A percentile compares a stretch with the other conserved stretches of the same genome.
phyloP scores from a whole-genome alignment of 2,797 vertebrate genomes.

The Ceyx erithaca region DNA sequence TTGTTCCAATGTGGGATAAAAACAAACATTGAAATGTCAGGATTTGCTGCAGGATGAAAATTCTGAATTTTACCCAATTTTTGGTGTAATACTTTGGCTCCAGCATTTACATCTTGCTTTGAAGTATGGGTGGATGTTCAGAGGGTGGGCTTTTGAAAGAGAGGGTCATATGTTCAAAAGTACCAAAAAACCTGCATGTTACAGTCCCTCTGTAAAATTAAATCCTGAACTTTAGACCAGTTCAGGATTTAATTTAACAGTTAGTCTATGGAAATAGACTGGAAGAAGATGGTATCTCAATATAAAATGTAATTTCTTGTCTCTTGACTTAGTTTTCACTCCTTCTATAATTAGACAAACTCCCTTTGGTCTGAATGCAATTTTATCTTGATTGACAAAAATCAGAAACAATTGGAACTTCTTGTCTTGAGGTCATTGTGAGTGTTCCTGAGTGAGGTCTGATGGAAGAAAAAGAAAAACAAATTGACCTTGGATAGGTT shows the following conservation, averaged over 20 bases:
- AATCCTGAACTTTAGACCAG: background rate
- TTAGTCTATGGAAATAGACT: background rate
- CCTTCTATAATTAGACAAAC: background rate
- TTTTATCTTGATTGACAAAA: constrained; percentile 4
- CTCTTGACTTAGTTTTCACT: background rate
- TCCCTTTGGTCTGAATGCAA: background rate
- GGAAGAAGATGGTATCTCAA: background rate
- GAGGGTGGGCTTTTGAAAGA: background rate
- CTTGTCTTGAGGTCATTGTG: background rate
- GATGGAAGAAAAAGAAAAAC: background rate
- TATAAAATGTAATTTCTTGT: background rate
- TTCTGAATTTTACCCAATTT: constrained; percentile 33
- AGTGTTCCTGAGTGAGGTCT: background rate
- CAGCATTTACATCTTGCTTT: constrained; percentile 27
- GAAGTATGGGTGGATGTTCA: constrained; percentile 4
- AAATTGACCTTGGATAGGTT: background rate
- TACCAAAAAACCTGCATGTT: background rate
- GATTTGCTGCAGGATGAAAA: constrained; percentile 32
- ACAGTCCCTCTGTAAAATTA: background rate
- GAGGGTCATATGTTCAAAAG: background rate
- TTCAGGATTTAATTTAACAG: background rate
- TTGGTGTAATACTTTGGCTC: constrained; percentile 21
- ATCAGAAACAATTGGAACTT: background rate
- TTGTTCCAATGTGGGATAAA: constrained; percentile 42
- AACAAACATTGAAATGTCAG: constrained; percentile 64